A percentile compares a stretch with the other conserved stretches of the same genome.
These are phyloP conservation scores for Hucho hucho DNA, from an alignment of 2,113 vertebrate species.

Conservation along the genomic window DNA sequence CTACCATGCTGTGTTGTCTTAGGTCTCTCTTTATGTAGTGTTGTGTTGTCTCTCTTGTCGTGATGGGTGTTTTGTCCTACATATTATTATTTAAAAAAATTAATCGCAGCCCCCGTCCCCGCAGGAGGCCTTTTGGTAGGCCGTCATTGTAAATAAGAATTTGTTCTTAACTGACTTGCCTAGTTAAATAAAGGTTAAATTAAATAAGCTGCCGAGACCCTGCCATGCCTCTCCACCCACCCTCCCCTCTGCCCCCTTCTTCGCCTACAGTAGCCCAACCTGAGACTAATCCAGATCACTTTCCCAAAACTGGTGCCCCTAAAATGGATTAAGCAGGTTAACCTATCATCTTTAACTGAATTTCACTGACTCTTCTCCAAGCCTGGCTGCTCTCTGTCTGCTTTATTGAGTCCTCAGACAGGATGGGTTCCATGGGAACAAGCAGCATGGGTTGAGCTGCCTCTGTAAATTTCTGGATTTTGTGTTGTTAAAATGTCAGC, in stretches of 20 bases:
- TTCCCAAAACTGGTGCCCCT: conserved; percentile 33
- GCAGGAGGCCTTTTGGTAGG: too few species aligned
- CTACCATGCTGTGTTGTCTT: too few species aligned
- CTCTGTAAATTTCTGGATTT: neutral
- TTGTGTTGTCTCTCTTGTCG: too few species aligned
- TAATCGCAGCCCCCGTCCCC: too few species aligned
- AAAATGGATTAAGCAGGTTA: conserved; percentile 38
- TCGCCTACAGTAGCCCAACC: conserved; percentile 10
- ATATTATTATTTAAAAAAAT: too few species aligned
- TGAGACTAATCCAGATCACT: conserved; percentile 46
- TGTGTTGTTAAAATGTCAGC: neutral
- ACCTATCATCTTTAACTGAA: conserved; percentile 32
- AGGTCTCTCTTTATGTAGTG: too few species aligned
- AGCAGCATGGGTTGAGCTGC: neutral
- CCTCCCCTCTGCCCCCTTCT: neutral
- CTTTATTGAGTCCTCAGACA: conserved; percentile 31
- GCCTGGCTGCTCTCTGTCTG: conserved; percentile 13
- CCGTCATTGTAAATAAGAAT: too few species aligned
- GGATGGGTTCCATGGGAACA: neutral
- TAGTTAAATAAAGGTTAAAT: too few species aligned
- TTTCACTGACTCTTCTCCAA: conserved; percentile 19
- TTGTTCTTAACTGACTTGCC: too few species aligned
- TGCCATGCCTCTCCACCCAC: neutral
- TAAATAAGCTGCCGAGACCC: too few species aligned
- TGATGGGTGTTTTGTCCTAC: too few species aligned